Evolutionary conservation across 2,113 vertebrate genomes (phyloP).

Genomic region (Hippocampus abdominalis): DNA sequence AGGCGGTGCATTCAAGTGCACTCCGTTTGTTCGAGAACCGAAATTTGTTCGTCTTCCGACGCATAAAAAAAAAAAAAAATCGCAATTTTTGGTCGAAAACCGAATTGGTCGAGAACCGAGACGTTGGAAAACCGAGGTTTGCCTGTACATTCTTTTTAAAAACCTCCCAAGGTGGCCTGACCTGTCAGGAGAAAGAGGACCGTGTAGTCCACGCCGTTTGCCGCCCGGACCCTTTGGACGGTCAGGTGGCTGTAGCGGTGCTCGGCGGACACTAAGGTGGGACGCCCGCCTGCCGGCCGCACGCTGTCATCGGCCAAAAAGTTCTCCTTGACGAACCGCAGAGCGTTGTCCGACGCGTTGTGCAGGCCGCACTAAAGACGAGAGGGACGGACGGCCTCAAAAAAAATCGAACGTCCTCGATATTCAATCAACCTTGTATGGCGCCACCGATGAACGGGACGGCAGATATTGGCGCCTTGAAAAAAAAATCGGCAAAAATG

Average conservation of each 20-base stretch:
- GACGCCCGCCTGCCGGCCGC: slow-evolving; percentile 32
- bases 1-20: too few species aligned
- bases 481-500: too few species aligned
- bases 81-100: too few species aligned
- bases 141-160: too few species aligned
- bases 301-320: slow-evolving; percentile 71
- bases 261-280: slow-evolving; percentile 62
- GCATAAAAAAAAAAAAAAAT: too few species aligned
- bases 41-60: too few species aligned
- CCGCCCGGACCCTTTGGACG: slow-evolving; percentile 60
- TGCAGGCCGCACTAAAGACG: slow-evolving; percentile 70
- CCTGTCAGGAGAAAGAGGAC: slow-evolving; percentile 75
- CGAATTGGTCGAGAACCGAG: too few species aligned
- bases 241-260: slow-evolving; percentile 65
- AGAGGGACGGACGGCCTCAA: not conserved
- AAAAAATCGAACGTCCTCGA: not conserved
- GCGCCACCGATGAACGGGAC: too few species aligned
- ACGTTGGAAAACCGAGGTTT: too few species aligned
- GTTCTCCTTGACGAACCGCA: slow-evolving; percentile 77
- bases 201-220: slow-evolving; percentile 54
- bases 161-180: slow-evolving; percentile 6
- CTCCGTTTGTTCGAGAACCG: too few species aligned
- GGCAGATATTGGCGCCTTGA: too few species aligned
- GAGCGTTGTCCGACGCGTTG: slow-evolving; percentile 68
- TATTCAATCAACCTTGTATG: too few species aligned